Base-by-base conservation (phyloP, 2,113 vertebrate species). In the Taurulus bubalis region DNA sequence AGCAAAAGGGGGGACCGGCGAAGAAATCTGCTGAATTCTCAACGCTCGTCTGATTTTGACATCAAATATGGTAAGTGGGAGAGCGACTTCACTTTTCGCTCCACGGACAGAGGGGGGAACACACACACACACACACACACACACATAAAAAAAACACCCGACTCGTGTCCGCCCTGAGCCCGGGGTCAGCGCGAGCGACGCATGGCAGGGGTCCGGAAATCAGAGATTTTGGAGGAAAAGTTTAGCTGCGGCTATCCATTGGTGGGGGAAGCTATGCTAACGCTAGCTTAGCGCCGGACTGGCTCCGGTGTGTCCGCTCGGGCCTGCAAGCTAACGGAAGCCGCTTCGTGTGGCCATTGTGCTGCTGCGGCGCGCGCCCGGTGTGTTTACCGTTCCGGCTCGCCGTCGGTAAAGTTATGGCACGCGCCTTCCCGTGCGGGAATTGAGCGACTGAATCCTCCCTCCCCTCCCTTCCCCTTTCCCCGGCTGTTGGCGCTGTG, bases 21-120 rank as follows among this genome's bases (percentile, higher is more conserved):
- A 94, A 94, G 96, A 97, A 97, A 96, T 96, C 95, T 95, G 92
- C 96, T 95, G 95, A 96, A 96, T 96, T 95, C 10, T 71, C 90
- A 92, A 76, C 87, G 90, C 88, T 75, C 89, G 89, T 89, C 79
- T 95, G 94, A 96, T 94, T 94, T 95, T 90, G 89, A 91, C 89
- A 90, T 89, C 87, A 87, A 84, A 87, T 84, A 93, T 93, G 94
- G 94, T 95, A 93, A 78, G 91, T 85, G 34, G 55, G 63, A 32
- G 80, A 77, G 75, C 85, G 85, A 79, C 85, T 83, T 81, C 30
- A 42, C 71, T 53, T 67, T 69, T 34, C 8, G 28, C 58, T 69
- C 65, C 16, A 8, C 34, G 11, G 40, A 42, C 40, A 3, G 4
- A 62, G 22, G 22, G n/a, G 22, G 12, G 4, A 16, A 47, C 7